Evolutionary conservation across 35 echinoderm and acorn worm species (phyloP).

Genomic region (Ptychodera flava): DNA sequence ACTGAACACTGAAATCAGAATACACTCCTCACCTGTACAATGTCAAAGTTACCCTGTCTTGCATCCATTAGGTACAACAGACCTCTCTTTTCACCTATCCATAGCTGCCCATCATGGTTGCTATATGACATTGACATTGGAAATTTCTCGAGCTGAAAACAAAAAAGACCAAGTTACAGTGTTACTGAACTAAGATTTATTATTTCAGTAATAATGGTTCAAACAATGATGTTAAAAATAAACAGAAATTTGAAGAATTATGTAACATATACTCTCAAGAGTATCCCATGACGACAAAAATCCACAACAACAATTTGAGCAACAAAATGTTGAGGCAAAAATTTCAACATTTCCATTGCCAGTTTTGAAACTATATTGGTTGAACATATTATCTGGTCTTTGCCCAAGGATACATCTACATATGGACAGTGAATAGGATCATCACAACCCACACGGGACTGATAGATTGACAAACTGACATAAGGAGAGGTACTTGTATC

Average conservation of each 20-base stretch:
- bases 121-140: constrained; percentile 89
- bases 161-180: neutral
- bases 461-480: too few species aligned
- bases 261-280: neutral
- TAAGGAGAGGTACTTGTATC: too few species aligned
- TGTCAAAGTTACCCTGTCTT: constrained; percentile 66
- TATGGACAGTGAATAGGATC: too few species aligned
- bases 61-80: constrained; percentile 41
- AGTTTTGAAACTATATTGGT: too few species aligned
- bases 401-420: too few species aligned
- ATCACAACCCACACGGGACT: too few species aligned
- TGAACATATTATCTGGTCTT: too few species aligned
- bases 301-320: neutral
- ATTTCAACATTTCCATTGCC: too few species aligned
- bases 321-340: neutral
- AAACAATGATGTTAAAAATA: neutral
- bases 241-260: neutral
- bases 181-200: neutral
- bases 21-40: constrained; percentile 61
- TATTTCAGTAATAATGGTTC: neutral
- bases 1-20: too few species aligned
- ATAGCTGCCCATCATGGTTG: constrained; percentile 47
- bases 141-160: constrained; percentile 64
- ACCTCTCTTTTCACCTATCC: constrained; percentile 71
- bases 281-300: neutral